A percentile compares a stretch with the other conserved stretches of the same genome.
phyloP scores from a whole-genome alignment of 2,113 vertebrate species.

The Equus quagga region DNA sequence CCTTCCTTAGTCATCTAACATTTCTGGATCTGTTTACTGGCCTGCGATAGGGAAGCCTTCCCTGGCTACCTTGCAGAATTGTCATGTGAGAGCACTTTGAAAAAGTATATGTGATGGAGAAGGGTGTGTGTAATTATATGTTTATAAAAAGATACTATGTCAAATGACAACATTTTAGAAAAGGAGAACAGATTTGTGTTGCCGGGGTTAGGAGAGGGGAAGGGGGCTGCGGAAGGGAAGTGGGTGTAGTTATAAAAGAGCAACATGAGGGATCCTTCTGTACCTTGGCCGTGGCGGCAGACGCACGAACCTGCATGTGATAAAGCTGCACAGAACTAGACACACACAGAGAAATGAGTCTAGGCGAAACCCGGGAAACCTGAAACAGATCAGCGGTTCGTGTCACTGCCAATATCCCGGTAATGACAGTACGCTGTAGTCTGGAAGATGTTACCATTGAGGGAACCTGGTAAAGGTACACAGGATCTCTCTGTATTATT shows the following conservation, averaged over 20 bases:
- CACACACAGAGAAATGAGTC: not conserved
- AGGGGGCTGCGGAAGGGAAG: not conserved
- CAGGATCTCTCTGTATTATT: not conserved
- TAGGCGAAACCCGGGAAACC: slow-evolving; percentile 27
- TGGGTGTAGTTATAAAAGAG: not conserved
- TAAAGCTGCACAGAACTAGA: not conserved
- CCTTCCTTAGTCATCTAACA: slow-evolving; percentile 30
- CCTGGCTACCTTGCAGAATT: slow-evolving; percentile 47
- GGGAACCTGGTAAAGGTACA: not conserved
- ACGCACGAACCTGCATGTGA: not conserved
- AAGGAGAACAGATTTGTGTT: slow-evolving; percentile 17
- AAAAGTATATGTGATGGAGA: slow-evolving; percentile 21
- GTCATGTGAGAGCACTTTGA: not conserved
- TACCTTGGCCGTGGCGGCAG: not conserved
- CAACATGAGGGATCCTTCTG: not conserved
- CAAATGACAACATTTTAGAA: slow-evolving; percentile 52
- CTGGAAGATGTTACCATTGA: not conserved
- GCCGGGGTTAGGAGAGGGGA: not conserved
- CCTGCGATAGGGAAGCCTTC: slow-evolving; percentile 27
- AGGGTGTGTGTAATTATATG: slow-evolving; percentile 4
- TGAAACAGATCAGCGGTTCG: not conserved
- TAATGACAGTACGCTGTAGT: not conserved
- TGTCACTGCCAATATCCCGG: not conserved
- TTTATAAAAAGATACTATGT: slow-evolving; percentile 41
- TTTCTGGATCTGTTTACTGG: slow-evolving; percentile 16